Percentiles rank a stretch among this genome's conserved stretches.
Conservation (phyloP, 1,140 invertebrate genomes). For the Protaetia brevitarsis region DNA sequence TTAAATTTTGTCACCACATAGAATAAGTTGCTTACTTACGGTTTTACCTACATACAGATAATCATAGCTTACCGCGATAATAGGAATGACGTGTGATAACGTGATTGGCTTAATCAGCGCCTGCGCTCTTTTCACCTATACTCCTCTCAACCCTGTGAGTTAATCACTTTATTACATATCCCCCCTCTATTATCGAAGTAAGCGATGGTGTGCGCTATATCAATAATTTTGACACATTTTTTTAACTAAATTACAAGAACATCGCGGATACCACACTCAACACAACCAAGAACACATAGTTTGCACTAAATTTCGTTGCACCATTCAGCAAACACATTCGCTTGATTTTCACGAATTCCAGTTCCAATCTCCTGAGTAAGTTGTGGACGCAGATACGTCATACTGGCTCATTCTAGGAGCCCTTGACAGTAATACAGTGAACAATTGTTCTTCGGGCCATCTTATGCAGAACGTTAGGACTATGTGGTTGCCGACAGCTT, state of each 20-base stretch:
- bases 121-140: no score
- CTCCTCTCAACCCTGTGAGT: no score
- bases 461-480: constrained; percentile 72
- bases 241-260: not conserved
- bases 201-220: no score
- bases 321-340: not conserved
- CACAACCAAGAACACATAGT: not conserved
- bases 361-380: constrained; percentile 59
- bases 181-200: no score
- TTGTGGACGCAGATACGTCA: constrained; percentile 63
- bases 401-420: constrained; percentile 53
- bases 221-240: no score
- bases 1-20: no score
- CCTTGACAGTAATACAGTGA: constrained; percentile 64
- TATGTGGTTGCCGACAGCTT: constrained; percentile 69
- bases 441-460: constrained; percentile 59
- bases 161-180: no score
- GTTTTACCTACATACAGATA: no score
- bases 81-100: no score
- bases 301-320: not conserved
- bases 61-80: no score
- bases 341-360: constrained; percentile 39
- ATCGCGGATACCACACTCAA: not conserved
- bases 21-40: no score
- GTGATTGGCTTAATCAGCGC: no score